These are phyloP conservation scores for Thysanoteuthis rhombus DNA, from an alignment of 2,888 invertebrate species.

Conservation along the genomic window DNA sequence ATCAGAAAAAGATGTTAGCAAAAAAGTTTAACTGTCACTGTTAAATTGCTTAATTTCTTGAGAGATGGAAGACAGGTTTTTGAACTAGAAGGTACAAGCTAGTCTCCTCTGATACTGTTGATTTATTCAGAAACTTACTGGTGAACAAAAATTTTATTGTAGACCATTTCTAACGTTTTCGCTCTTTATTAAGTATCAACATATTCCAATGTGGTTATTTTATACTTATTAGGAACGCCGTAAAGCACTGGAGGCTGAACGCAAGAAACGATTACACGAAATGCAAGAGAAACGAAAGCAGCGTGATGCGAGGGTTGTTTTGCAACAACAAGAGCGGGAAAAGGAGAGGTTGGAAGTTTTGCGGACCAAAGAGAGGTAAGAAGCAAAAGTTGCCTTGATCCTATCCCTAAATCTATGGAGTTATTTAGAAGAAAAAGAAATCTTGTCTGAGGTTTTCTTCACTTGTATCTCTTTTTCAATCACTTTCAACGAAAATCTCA, in stretches of 20 bases:
- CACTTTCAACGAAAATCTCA: too few species aligned
- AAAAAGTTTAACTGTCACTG: too few species aligned
- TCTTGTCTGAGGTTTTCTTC: too few species aligned
- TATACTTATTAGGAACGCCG: slow-evolving; percentile 75
- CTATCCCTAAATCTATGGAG: not conserved
- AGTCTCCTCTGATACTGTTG: too few species aligned
- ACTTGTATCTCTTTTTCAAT: too few species aligned
- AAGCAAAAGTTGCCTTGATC: not conserved
- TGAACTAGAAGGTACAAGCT: too few species aligned
- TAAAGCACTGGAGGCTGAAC: slow-evolving; percentile 84
- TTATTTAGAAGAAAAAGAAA: too few species aligned
- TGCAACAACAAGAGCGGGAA: slow-evolving; percentile 81
- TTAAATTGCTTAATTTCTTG: too few species aligned
- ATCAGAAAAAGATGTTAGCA: too few species aligned
- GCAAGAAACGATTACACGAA: slow-evolving; percentile 72
- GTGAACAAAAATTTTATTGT: not conserved
- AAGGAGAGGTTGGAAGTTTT: slow-evolving; percentile 81
- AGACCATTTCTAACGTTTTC: not conserved
- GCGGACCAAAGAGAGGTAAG: slow-evolving; percentile 76
- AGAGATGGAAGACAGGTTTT: too few species aligned
- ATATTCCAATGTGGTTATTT: not conserved
- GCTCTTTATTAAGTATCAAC: not conserved
- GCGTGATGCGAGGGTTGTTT: slow-evolving; percentile 82
- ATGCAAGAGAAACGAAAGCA: slow-evolving; percentile 82
- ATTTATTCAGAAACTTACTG: too few species aligned